These are phyloP conservation scores for Hoplostethus atlanticus DNA, from an alignment of 2,797 vertebrate genomes.

Conservation along the genomic window DNA sequence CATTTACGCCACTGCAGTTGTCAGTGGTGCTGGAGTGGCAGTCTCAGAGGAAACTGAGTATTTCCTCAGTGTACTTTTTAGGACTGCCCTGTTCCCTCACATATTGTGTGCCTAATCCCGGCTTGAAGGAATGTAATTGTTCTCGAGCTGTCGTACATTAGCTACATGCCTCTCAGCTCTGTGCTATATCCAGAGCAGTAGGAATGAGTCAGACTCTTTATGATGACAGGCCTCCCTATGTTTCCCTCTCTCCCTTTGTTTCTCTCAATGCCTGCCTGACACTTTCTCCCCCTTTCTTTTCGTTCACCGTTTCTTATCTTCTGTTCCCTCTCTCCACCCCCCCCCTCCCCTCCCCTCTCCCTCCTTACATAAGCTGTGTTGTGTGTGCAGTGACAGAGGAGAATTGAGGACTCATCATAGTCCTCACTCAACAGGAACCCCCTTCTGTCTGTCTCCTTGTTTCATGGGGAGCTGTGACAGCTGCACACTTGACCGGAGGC, in stretches of 20 bases:
- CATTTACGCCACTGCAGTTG: neutral
- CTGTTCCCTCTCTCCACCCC: slow-evolving; percentile 27
- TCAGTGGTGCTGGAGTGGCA: slow-evolving; percentile 10
- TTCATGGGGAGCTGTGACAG: slow-evolving; percentile 68
- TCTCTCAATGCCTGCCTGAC: slow-evolving; percentile 54
- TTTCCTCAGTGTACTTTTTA: slow-evolving; percentile 13
- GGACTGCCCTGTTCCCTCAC: slow-evolving; percentile 25
- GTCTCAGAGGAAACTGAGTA: slow-evolving; percentile 43
- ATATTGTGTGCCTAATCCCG: slow-evolving; percentile 65
- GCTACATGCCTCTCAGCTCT: slow-evolving; percentile 71
- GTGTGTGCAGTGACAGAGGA: slow-evolving; percentile 43
- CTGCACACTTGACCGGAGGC: slow-evolving; percentile 66
- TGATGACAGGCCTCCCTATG: slow-evolving; percentile 67
- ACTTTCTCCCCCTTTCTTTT: slow-evolving; percentile 43
- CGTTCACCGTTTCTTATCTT: slow-evolving; percentile 49
- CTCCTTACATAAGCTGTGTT: slow-evolving; percentile 63
- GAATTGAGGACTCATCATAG: slow-evolving; percentile 57
- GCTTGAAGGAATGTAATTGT: slow-evolving; percentile 76
- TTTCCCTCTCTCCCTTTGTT: slow-evolving; percentile 53
- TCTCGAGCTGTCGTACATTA: slow-evolving; percentile 73
- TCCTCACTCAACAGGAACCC: slow-evolving; percentile 63
- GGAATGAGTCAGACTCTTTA: slow-evolving; percentile 77
- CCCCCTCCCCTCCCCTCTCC: slow-evolving; percentile 14
- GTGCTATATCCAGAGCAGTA: slow-evolving; percentile 74
- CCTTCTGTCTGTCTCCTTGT: slow-evolving; percentile 62